Evolutionary conservation across 2,797 vertebrate genomes (phyloP).

Genomic region (Gobio occitaniae): DNA sequence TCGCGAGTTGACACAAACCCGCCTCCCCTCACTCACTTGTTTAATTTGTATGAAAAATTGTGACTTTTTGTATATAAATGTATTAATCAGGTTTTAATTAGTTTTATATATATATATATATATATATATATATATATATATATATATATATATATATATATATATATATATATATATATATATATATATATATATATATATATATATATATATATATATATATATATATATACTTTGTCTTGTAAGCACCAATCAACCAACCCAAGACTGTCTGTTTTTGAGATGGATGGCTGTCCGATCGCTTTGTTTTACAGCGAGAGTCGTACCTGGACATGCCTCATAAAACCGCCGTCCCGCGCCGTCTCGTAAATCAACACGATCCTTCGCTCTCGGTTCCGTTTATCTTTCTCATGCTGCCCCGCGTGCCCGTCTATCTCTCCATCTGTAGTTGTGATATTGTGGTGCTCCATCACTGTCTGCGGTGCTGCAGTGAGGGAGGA

Average conservation of each 20-base stretch:
- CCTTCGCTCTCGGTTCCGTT: not conserved
- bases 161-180: no score
- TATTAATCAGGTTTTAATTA: not conserved
- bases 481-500: conserved; percentile 6
- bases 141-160: no score
- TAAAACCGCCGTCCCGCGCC: conserved; percentile 3
- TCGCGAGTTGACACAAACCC: no score
- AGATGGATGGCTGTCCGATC: conserved; percentile 6
- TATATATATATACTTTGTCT: not conserved
- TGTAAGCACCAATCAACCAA: not conserved
- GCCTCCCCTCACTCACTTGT: no score
- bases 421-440: conserved; percentile 15
- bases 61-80: no score
- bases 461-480: conserved; percentile 24
- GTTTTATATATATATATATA: no score
- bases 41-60: no score
- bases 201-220: no score
- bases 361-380: conserved; percentile 24
- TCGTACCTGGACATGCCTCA: conserved; percentile 6
- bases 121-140: no score
- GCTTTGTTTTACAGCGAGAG: conserved; percentile 40
- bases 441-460: conserved; percentile 18
- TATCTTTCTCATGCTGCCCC: not conserved
- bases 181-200: no score
- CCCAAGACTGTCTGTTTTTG: not conserved